Evolutionary conservation across 2,113 vertebrate genomes (phyloP).

Genomic region (Grallaria varia): DNA sequence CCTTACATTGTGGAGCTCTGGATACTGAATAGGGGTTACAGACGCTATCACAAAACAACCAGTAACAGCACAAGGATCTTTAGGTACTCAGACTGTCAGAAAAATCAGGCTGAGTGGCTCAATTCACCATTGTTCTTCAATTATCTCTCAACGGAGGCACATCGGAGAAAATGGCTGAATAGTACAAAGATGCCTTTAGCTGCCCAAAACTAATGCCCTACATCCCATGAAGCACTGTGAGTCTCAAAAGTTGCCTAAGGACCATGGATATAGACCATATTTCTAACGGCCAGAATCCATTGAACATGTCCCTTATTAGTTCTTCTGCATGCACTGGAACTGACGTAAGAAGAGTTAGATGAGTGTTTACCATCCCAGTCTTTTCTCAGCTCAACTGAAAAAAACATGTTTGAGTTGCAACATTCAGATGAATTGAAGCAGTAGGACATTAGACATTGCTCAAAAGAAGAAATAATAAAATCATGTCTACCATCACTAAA

Average conservation of each 20-base stretch:
- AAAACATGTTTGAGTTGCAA: background rate
- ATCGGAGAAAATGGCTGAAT: background rate
- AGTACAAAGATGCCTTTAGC: background rate
- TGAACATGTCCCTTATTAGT: background rate
- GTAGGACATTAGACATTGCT: background rate
- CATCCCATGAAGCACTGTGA: background rate
- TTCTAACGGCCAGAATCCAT: background rate
- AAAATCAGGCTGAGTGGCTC: background rate
- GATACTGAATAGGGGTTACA: background rate
- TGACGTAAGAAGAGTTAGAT: background rate
- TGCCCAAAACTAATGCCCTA: background rate
- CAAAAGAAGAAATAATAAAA: slow-evolving; percentile 30
- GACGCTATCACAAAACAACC: background rate
- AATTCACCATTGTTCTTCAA: slow-evolving; percentile 11
- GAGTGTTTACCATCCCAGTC: background rate
- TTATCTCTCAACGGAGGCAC: background rate
- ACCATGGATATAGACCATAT: background rate
- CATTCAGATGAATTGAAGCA: background rate
- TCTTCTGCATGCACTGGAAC: background rate
- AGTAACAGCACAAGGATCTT: background rate
- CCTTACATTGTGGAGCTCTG: background rate
- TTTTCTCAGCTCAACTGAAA: background rate
- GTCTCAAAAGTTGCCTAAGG: background rate
- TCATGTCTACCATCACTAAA: background rate
- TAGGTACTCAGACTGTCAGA: slow-evolving; percentile 13